These are phyloP conservation scores for Coecobrya sp. DNA, from an alignment of 2,888 invertebrate species.

Conservation along the genomic window DNA sequence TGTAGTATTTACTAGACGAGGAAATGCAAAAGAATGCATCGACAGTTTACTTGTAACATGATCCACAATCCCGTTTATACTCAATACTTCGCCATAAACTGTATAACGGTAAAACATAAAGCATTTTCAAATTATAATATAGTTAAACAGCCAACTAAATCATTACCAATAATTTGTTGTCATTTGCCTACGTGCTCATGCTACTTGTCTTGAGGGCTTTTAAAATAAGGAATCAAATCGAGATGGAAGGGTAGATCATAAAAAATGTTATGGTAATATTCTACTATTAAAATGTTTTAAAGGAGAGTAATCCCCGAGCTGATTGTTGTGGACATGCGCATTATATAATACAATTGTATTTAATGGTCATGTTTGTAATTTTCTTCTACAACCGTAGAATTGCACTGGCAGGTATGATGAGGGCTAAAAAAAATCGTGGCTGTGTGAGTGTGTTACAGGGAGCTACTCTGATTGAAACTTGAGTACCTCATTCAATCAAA, in stretches of 20 bases:
- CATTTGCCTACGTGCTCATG: background rate
- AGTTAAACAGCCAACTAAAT: conserved; percentile 4
- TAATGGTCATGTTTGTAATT: too few relatives aligned
- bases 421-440: too few relatives aligned
- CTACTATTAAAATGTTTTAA: background rate
- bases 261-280: background rate
- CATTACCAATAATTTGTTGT: conserved; percentile 36
- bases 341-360: too few relatives aligned
- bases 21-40: too few relatives aligned
- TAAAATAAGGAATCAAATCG: background rate
- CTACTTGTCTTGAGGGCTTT: conserved; percentile 59
- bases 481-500: too few relatives aligned
- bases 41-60: too few relatives aligned
- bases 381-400: too few relatives aligned
- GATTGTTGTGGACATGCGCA: too few relatives aligned
- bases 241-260: background rate
- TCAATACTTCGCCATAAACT: background rate
- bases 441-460: too few relatives aligned
- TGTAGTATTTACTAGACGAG: too few relatives aligned
- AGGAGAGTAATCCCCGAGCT: background rate
- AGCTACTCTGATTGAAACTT: too few relatives aligned
- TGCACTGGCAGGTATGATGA: too few relatives aligned
- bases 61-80: background rate
- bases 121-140: conserved; percentile 37
- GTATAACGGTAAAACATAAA: background rate